phyloP scores from a whole-genome alignment of 2,797 vertebrate genomes.

The Iguana delicatissima region DNA sequence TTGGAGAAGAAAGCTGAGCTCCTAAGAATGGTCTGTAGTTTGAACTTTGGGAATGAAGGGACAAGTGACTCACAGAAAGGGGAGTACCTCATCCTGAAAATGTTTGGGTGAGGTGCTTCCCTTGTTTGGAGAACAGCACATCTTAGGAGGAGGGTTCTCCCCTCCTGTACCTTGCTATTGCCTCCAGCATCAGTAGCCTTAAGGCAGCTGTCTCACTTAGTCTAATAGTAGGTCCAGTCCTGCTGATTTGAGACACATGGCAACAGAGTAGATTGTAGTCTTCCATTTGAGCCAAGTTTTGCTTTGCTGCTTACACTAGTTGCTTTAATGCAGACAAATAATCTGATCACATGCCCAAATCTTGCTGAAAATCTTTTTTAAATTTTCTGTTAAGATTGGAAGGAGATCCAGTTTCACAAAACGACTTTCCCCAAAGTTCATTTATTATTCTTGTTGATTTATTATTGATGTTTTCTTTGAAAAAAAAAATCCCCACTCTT shows the following conservation, averaged over 20 bases:
- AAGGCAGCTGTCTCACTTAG: too few relatives aligned
- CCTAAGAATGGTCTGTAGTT: too few relatives aligned
- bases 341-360: constrained; percentile 32
- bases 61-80: too few relatives aligned
- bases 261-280: background rate
- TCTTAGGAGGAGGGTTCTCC: background rate
- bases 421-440: background rate
- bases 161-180: background rate
- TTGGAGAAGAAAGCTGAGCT: too few relatives aligned
- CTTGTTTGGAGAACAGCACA: background rate
- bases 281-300: background rate
- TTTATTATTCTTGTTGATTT: constrained; percentile 55
- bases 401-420: background rate
- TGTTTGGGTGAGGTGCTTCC: too few relatives aligned
- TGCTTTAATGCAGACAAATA: background rate
- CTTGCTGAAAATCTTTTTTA: constrained; percentile 9
- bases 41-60: too few relatives aligned
- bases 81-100: too few relatives aligned
- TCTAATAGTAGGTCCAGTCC: too few relatives aligned
- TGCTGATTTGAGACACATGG: background rate
- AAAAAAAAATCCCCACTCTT: constrained; percentile 14
- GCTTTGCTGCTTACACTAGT: constrained; percentile 25
- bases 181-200: background rate
- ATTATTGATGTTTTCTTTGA: constrained; percentile 43
- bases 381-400: constrained; percentile 3